phyloP scores from a whole-genome alignment of 2,888 invertebrate genomes.

The Julus scanicus region DNA sequence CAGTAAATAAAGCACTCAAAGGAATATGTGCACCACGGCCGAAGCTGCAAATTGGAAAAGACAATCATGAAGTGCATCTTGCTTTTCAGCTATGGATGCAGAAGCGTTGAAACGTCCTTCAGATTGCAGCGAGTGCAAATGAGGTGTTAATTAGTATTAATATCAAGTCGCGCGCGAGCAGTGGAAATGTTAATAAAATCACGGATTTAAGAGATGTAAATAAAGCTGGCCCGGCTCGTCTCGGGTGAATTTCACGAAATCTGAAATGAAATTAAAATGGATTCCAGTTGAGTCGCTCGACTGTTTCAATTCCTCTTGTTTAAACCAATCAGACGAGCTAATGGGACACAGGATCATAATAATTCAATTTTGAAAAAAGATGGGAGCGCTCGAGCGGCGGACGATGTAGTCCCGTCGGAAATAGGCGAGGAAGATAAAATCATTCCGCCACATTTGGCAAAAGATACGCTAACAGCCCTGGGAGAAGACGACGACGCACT shows the following conservation, averaged over 20 bases:
- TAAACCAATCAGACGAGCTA: conserved; percentile 39
- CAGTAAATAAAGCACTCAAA: background rate
- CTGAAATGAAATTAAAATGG: conserved; percentile 22
- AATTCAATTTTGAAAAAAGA: conserved; percentile 32
- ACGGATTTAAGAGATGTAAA: conserved; percentile 42
- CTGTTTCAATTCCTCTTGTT: background rate
- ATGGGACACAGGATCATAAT: conserved; percentile 32
- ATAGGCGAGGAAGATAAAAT: conserved; percentile 37
- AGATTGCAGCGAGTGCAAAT: background rate
- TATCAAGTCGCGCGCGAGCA: conserved; percentile 26
- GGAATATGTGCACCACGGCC: background rate
- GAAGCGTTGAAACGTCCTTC: background rate
- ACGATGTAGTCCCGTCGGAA: background rate
- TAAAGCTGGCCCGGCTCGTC: conserved; percentile 23
- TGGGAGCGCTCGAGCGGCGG: background rate
- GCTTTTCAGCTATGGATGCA: background rate
- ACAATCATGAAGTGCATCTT: background rate
- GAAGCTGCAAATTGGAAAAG: no score
- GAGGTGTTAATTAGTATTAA: conserved; percentile 30
- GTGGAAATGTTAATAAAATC: conserved; percentile 27
- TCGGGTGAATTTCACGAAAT: conserved; percentile 20
- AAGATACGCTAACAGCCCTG: conserved; percentile 42
- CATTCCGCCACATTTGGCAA: conserved; percentile 32
- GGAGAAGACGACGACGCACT: conserved; percentile 9
- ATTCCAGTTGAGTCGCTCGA: background rate